phyloP scores from a whole-genome alignment of 2,888 invertebrate species.

The Drosophila yooni region DNA sequence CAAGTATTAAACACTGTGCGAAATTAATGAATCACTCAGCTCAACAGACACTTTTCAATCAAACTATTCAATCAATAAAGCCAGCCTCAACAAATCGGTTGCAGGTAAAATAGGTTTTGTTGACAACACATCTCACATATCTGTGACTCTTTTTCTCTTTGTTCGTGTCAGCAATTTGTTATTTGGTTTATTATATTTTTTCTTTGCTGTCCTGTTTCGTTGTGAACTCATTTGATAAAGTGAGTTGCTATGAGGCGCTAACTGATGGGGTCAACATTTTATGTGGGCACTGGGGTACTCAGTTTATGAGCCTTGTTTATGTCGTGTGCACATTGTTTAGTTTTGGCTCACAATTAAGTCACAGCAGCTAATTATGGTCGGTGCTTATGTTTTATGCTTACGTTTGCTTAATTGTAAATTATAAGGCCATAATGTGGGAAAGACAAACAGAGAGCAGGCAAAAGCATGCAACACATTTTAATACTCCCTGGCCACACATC shows the following conservation, averaged over 20 bases:
- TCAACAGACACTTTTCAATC: conserved; percentile 41
- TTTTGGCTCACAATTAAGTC: conserved; percentile 60
- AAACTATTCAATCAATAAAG: conserved; percentile 50
- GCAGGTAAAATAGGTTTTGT: conserved; percentile 37
- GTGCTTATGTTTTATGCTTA: conserved; percentile 65
- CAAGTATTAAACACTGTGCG: conserved; percentile 29
- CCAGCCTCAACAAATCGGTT: conserved; percentile 37
- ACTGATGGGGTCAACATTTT: conserved; percentile 55
- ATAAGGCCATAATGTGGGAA: conserved; percentile 69
- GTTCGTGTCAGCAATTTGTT: conserved; percentile 17
- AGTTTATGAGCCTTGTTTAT: conserved; percentile 32
- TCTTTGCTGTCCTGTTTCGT: conserved; percentile 7
- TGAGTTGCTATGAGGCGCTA: conserved; percentile 23
- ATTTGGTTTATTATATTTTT: conserved; percentile 5
- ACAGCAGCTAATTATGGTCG: conserved; percentile 63
- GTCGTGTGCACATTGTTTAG: conserved; percentile 45
- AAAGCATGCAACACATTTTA: conserved; percentile 58
- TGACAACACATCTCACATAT: conserved; percentile 7
- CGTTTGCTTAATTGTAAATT: conserved; percentile 78
- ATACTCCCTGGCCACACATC: conserved; percentile 67
- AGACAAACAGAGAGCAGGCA: conserved; percentile 18
- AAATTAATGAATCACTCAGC: conserved; percentile 38
- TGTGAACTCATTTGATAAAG: conserved; percentile 44
- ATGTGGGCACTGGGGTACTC: not conserved
- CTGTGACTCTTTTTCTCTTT: not conserved